Base-by-base conservation (phyloP, 53 echinoderm and acorn worm genomes). In the Astropecten irregularis region DNA sequence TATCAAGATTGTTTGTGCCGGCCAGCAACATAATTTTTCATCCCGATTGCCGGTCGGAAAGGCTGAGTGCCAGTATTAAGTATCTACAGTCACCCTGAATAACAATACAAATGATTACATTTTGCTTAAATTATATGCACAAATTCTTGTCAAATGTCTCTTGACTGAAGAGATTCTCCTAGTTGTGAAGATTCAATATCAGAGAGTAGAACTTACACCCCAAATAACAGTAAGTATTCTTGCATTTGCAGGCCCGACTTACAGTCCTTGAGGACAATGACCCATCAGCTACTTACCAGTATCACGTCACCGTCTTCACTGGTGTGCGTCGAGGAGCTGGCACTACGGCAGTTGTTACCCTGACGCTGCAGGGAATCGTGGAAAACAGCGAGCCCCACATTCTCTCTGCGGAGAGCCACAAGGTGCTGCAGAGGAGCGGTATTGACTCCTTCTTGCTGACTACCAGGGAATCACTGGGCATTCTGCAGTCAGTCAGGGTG, bases 241-340 rank as follows among this genome's bases (percentile, higher is more conserved):
- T n/a, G n/a, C n/a, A n/a, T n/a, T n/a, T n/a, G n/a, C 76, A 95
- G 95, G 82, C 81, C 31, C 68, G 66, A 14, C 77, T 95, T 2
- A 90, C 88, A 29, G 69, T 88, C 72, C 67, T 95, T 13, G 83
- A 69, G 7, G 93, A 93, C 72, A 96, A 93, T 65, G 89, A 91
- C 58, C 89, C 89, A 33, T 35, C 22, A 4, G 91, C 91, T 14
- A 67, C 67, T n/a, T 91, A 90, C 71, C 81, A 77, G 44, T 93
- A 93, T 65, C 93, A 96, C 31, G 87, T 96, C 67, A 96, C 96
- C 8, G 77, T 96, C 49, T 89, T 93, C 87, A 93, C 96, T 1
- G 96, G 96, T 0, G 63, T 93, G 91, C 91, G 96, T 3, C 73
- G 82, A 4, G 83, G 88, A 29, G 91, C 96, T 1, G 96, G 96